Evolutionary conservation across 2,888 invertebrate genomes (phyloP).

Genomic region (Itoplectis maculator): DNA sequence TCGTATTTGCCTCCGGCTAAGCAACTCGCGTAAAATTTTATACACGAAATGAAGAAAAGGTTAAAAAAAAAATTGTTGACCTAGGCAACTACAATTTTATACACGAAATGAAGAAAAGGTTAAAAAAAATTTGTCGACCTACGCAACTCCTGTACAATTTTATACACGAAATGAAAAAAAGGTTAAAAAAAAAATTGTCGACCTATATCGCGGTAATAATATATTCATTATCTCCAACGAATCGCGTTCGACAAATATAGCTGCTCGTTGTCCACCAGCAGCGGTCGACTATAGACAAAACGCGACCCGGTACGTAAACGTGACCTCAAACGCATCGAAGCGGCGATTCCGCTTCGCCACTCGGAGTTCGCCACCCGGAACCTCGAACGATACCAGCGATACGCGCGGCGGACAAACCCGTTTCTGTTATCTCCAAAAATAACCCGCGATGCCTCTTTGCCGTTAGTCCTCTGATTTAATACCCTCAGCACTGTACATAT

Average conservation of each 20-base stretch:
- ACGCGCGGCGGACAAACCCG: constrained; percentile 10
- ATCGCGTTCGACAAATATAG: constrained; percentile 20
- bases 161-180: no score
- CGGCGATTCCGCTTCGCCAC: neutral
- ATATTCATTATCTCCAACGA: constrained; percentile 28
- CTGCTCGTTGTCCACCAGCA: neutral
- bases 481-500: constrained; percentile 35
- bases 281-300: neutral
- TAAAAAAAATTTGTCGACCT: no score
- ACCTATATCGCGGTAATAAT: constrained; percentile 47
- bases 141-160: no score
- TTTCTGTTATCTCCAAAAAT: constrained; percentile 53
- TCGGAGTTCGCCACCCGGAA: constrained; percentile 27
- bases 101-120: no score
- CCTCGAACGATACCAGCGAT: constrained; percentile 33
- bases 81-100: no score
- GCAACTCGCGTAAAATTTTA: no score
- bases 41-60: no score
- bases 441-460: constrained; percentile 32
- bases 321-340: constrained; percentile 43
- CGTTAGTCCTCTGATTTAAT: constrained; percentile 35
- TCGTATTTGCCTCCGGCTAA: neutral
- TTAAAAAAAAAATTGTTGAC: no score
- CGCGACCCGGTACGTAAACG: neutral
- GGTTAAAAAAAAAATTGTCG: constrained; percentile 28